Evolutionary conservation across 2,797 vertebrate genomes (phyloP).

Genomic region (Gephyroberyx darwinii): DNA sequence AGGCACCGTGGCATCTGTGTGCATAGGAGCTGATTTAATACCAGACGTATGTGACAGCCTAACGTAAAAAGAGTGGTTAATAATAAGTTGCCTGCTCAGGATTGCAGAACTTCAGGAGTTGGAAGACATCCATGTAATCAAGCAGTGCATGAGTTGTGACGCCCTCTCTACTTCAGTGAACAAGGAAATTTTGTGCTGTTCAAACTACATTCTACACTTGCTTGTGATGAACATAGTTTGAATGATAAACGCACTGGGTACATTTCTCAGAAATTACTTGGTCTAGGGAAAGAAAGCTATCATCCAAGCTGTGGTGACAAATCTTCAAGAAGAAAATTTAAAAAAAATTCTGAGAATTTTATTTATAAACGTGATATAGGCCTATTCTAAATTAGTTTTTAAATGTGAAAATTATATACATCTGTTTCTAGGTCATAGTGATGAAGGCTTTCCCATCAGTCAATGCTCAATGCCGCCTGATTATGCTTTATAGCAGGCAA

Average conservation of each 20-base stretch:
- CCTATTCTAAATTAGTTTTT: not conserved
- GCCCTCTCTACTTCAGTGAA: conserved; percentile 4
- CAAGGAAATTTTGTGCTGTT: not conserved
- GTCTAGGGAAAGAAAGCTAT: too few relatives aligned
- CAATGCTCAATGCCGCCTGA: conserved; percentile 10
- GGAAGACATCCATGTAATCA: not conserved
- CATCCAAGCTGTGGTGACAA: too few relatives aligned
- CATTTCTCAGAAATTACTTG: too few relatives aligned
- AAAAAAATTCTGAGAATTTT: too few relatives aligned
- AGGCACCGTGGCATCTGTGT: conserved; percentile 12
- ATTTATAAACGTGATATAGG: not conserved
- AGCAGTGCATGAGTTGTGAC: not conserved
- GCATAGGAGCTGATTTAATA: conserved; percentile 26
- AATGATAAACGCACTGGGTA: not conserved
- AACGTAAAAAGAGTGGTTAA: not conserved
- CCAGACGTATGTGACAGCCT: conserved; percentile 23
- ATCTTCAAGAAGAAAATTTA: too few relatives aligned
- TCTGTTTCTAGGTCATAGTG: not conserved
- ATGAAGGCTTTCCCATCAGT: conserved; percentile 5
- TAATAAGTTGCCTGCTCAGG: conserved; percentile 12
- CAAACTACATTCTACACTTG: too few relatives aligned
- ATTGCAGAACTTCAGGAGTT: conserved; percentile 1
- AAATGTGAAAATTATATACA: not conserved
- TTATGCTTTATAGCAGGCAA: too few relatives aligned
- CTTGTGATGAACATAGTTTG: conserved; percentile 2